A percentile compares a stretch with the other conserved stretches of the same genome.
These are phyloP conservation scores for Teleiodes luculella DNA, from an alignment of 2,888 invertebrate genomes.

Conservation along the genomic window DNA sequence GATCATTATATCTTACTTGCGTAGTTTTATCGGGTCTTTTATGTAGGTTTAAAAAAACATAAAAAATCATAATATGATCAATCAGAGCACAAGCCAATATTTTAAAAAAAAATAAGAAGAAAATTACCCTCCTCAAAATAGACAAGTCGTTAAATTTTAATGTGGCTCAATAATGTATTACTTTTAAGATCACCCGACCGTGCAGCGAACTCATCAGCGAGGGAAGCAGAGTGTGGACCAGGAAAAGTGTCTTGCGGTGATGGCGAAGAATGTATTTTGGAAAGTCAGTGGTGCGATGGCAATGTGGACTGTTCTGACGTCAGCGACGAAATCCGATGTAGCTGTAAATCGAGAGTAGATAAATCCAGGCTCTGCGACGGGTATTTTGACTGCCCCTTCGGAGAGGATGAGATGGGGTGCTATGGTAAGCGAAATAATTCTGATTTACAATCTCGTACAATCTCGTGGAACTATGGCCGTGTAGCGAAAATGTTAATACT, in stretches of 20 bases:
- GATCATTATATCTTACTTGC: no score
- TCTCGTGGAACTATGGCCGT: no score
- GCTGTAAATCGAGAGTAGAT: constrained; percentile 84
- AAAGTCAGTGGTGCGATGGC: constrained; percentile 83
- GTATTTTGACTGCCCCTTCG: constrained; percentile 88
- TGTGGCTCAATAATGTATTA: background rate
- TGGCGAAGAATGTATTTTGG: constrained; percentile 74
- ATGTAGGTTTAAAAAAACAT: no score
- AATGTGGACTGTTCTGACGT: constrained; percentile 85
- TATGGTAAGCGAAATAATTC: constrained; percentile 73
- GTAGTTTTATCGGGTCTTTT: no score
- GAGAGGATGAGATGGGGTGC: constrained; percentile 89
- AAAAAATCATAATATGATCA: no score
- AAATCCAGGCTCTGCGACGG: constrained; percentile 86
- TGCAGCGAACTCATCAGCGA: constrained; percentile 33
- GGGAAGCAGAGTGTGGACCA: constrained; percentile 46
- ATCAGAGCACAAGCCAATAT: no score
- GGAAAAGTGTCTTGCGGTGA: constrained; percentile 48
- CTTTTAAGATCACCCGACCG: constrained; percentile 22
- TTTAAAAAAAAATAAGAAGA: no score
- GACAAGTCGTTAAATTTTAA: background rate
- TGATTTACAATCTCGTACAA: no score
- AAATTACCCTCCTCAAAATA: background rate
- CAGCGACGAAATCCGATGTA: constrained; percentile 87
- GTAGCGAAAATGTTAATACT: no score